phyloP scores from a whole-genome alignment of 2,113 vertebrate genomes.

The Cyprinodon variegatus region DNA sequence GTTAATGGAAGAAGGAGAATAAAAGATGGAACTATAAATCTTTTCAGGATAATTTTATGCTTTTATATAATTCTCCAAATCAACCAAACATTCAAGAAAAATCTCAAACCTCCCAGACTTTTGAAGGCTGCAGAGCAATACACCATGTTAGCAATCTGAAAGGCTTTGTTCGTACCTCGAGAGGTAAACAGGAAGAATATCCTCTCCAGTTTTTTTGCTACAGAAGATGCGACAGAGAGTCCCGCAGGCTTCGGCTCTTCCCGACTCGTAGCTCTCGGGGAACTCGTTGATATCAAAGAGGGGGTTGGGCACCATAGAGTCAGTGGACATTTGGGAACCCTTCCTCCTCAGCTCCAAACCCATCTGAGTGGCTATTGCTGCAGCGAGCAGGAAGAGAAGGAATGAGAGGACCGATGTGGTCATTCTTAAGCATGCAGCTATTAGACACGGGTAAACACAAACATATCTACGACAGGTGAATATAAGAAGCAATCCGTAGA shows the following conservation, averaged over 20 bases:
- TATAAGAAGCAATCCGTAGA: constrained; percentile 54
- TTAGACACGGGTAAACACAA: constrained; percentile 46
- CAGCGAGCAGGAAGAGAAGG: constrained; percentile 61
- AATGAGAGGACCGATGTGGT: constrained; percentile 62
- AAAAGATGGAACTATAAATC: background rate
- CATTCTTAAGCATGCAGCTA: constrained; percentile 68
- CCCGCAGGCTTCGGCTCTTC: constrained; percentile 94
- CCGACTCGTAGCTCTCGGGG: constrained; percentile 95
- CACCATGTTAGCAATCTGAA: background rate
- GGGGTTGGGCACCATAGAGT: constrained; percentile 92
- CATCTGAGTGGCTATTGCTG: constrained; percentile 92
- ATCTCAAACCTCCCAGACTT: background rate
- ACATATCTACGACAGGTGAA: constrained; percentile 42
- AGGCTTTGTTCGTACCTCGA: constrained; percentile 83
- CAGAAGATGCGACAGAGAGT: constrained; percentile 97
- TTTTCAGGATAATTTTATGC: background rate
- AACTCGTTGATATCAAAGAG: constrained; percentile 92
- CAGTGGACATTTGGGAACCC: constrained; percentile 94
- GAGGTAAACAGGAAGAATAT: constrained; percentile 95
- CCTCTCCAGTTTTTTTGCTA: constrained; percentile 98
- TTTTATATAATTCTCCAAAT: too few species aligned
- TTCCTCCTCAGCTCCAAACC: constrained; percentile 91
- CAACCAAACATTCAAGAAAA: too few species aligned
- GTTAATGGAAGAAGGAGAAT: background rate
- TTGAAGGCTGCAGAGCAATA: background rate